Base-by-base conservation (phyloP, 2,888 invertebrate genomes). In the Meandrusa payeni region DNA sequence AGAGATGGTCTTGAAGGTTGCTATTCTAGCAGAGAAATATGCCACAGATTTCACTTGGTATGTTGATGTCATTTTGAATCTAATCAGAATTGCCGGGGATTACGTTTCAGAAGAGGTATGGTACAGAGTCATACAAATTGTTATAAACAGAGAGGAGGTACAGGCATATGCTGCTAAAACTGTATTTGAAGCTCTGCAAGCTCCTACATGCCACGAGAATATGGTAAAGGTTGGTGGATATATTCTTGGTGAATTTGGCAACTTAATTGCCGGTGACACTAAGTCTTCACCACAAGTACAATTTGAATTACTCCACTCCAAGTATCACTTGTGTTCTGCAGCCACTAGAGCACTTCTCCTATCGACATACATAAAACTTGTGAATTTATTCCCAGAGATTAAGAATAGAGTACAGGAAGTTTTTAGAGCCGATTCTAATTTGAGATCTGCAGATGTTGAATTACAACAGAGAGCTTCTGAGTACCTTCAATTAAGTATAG, bases 211-310 rank as follows among this genome's bases (percentile, higher is more conserved):
- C 69, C 99, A 99, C 77, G 99, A 99, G 85, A 99, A 99, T 78
- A 99, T 99, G 99, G 99, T 99, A 1, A 99, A 99, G 91, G 99
- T 99, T 41, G 99, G 99, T 48, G 99, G 99, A 39, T 99, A 99
- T 68, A 99, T 99, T 62, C 91, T 99, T 48, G 99, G 99, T 49
- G 99, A 99, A 85, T 99, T 99, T 87, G 99, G 99, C 39, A 99
- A 99, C 88, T 91, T 99, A 48, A 99, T 99, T 74, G 99, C 99
- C 59, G 99, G 99, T 7, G 99, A 99, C 80, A 95, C 97, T 48
- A 91, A 99, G 45, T 99, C 99, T 31, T 97, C 98, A 41, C 99
- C 99, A 4, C 90, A 94, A 65, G 97, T 99, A 51, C 99, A 99
- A 83, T 99, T 99, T 89, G 97, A 98, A 77, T 90, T 99, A 47